phyloP scores from a whole-genome alignment of 2,113 vertebrate genomes.

The Mobula hypostoma region DNA sequence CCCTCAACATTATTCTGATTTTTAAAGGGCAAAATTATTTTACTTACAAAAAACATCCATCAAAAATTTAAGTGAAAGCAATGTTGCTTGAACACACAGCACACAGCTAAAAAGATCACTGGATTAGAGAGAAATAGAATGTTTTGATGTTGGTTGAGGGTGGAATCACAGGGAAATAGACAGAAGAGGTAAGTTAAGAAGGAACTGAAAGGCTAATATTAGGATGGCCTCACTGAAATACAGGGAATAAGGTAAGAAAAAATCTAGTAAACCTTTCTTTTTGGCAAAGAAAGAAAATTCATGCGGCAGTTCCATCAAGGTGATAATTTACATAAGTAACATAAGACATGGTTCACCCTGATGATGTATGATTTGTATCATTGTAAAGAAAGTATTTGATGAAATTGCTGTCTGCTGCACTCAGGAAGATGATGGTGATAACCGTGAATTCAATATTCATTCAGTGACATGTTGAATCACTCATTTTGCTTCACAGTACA shows the following conservation, averaged over 20 bases:
- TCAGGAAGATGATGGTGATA: not conserved
- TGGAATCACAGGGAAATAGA: not conserved
- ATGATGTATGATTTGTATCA: not conserved
- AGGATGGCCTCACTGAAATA: not conserved
- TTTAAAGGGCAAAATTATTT: not conserved
- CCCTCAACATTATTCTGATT: not conserved
- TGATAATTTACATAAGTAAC: not conserved
- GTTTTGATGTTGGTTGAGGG: too few species aligned
- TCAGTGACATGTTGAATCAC: not conserved
- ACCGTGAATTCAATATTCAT: slow-evolving; percentile 1
- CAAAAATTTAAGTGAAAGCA: not conserved
- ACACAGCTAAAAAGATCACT: not conserved
- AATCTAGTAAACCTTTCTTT: not conserved
- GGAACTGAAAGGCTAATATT: not conserved
- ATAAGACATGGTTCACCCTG: not conserved
- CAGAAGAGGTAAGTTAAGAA: not conserved
- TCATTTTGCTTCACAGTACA: not conserved
- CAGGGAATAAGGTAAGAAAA: not conserved
- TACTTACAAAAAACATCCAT: not conserved
- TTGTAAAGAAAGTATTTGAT: slow-evolving; percentile 7
- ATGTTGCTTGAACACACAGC: not conserved
- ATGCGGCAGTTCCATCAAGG: not conserved
- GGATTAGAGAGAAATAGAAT: not conserved
- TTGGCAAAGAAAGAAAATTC: not conserved
- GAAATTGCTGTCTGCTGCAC: not conserved